Base-by-base conservation (phyloP, 2,888 invertebrate species). In the Caenorhabditis panamensis region DNA sequence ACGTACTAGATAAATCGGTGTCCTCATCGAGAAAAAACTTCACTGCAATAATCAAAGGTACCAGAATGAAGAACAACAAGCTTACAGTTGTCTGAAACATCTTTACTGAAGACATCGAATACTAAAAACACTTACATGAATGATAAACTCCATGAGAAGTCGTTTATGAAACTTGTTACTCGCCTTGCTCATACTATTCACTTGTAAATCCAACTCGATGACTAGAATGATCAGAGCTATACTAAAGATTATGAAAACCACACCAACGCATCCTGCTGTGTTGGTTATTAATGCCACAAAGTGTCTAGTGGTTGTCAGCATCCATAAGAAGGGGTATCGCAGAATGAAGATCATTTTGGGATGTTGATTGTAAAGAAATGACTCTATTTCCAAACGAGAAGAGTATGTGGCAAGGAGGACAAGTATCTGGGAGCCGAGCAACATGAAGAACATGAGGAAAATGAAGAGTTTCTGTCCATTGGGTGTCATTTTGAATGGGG, bases 131-230 rank as follows among this genome's bases (percentile, higher is more conserved):
- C 68, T 58, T 18, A 68, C 68, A 24, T 68, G 68, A 0, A 13
- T 37, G 0, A 68, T 0, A 49, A 68, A 41, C 18, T 68, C 68
- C 4, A n/a, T 9, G 0, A 28, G 24, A 0, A 61, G 18, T 6
- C 24, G 49, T 13, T 18, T 31, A 3, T 69, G 59, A 61, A 61
- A 69, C 20, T 69, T 69, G 31, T 61, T 69, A 0, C 49, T 31
- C 16, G 69, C 49, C 26, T 31, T 22, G 28, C 69, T 69, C 69
- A 69, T 69, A 0, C 18, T 26, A 18, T 59, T 69, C 18, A 69
- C 69, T 53, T 69, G 69, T 26, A 61, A 18, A 41, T 61, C 69
- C 26, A 69, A 28, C 26, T 69, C 69, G 18, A 69, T 22, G 1
- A 69, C 0, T 11, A 69, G 6, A 24, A 69, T 41, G 1, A 61